These are phyloP conservation scores for Chelonus insularis DNA, from an alignment of 1,140 invertebrate genomes.

Conservation along the genomic window DNA sequence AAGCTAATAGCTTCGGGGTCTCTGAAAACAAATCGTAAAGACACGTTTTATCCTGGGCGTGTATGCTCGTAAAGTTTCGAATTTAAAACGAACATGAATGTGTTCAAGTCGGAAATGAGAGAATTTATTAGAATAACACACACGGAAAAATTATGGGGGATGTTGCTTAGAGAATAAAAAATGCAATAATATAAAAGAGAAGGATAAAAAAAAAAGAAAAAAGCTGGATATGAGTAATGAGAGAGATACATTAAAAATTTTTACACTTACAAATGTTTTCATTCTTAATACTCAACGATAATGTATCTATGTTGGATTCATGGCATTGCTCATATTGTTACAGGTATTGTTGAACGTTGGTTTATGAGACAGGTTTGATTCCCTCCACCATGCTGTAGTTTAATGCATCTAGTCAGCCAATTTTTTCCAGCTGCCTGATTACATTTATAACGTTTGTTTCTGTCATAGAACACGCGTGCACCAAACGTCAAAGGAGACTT, in stretches of 20 bases:
- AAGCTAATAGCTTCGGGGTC: conserved; percentile 17
- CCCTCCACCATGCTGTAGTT: background rate
- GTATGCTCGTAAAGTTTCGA: conserved; percentile 40
- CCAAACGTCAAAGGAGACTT: background rate
- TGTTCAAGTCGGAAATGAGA: conserved; percentile 34
- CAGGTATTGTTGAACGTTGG: conserved; percentile 37
- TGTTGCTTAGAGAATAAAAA: conserved; percentile 12
- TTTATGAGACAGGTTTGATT: conserved; percentile 49
- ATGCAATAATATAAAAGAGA: conserved; percentile 18
- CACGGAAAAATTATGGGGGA: conserved; percentile 21
- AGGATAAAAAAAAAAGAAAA: conserved; percentile 13
- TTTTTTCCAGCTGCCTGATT: conserved; percentile 48
- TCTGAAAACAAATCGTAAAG: conserved; percentile 53
- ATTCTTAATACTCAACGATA: conserved; percentile 39
- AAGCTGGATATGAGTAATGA: conserved; percentile 16
- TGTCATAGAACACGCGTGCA: conserved; percentile 13
- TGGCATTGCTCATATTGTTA: conserved; percentile 43
- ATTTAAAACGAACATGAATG: conserved; percentile 22
- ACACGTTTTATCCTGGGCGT: conserved; percentile 34
- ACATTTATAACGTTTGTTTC: conserved; percentile 47
- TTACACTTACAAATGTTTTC: background rate
- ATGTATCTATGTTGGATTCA: conserved; percentile 40
- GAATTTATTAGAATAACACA: conserved; percentile 45
- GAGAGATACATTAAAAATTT: conserved; percentile 7
- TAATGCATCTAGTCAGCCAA: conserved; percentile 23